Percentiles rank a stretch among this genome's conserved stretches.
Evolutionary conservation across 2,797 vertebrate species (phyloP).

Genomic region (Chelmon rostratus): DNA sequence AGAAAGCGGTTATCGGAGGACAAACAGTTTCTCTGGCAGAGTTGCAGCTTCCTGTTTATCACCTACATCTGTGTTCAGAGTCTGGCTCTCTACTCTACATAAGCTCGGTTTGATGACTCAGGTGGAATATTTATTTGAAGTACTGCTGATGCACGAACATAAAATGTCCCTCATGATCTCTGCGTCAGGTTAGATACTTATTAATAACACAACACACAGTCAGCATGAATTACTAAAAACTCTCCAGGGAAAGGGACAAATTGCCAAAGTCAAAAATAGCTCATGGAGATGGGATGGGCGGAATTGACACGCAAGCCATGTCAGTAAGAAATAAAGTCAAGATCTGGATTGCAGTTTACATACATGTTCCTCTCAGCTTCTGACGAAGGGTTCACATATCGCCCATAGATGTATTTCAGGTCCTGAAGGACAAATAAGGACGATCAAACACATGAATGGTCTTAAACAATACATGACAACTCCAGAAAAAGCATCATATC

Average conservation of each 20-base stretch:
- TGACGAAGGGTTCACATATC: slow-evolving; percentile 92
- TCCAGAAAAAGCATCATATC: background rate
- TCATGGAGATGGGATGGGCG: background rate
- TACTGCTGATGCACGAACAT: slow-evolving; percentile 74
- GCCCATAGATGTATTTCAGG: slow-evolving; percentile 96
- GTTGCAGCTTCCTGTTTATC: slow-evolving; percentile 34
- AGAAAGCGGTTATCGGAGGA: slow-evolving; percentile 9
- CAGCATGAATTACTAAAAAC: slow-evolving; percentile 75
- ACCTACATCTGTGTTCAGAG: slow-evolving; percentile 38
- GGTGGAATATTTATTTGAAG: slow-evolving; percentile 70
- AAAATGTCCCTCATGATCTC: slow-evolving; percentile 71
- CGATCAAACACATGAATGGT: slow-evolving; percentile 18
- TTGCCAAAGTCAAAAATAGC: slow-evolving; percentile 66
- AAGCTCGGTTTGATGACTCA: slow-evolving; percentile 61
- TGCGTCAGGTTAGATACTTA: slow-evolving; percentile 67
- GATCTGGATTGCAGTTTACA: slow-evolving; percentile 60
- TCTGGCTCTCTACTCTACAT: slow-evolving; percentile 42
- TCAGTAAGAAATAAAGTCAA: background rate
- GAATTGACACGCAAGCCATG: slow-evolving; percentile 2
- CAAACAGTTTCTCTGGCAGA: slow-evolving; percentile 22
- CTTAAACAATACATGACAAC: slow-evolving; percentile 6
- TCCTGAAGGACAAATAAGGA: slow-evolving; percentile 84
- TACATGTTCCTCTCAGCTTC: slow-evolving; percentile 96
- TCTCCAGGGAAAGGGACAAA: slow-evolving; percentile 72
- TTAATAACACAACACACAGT: slow-evolving; percentile 74